Evolutionary conservation across 2,888 invertebrate genomes (phyloP).

Genomic region (Pilophorus perplexus): DNA sequence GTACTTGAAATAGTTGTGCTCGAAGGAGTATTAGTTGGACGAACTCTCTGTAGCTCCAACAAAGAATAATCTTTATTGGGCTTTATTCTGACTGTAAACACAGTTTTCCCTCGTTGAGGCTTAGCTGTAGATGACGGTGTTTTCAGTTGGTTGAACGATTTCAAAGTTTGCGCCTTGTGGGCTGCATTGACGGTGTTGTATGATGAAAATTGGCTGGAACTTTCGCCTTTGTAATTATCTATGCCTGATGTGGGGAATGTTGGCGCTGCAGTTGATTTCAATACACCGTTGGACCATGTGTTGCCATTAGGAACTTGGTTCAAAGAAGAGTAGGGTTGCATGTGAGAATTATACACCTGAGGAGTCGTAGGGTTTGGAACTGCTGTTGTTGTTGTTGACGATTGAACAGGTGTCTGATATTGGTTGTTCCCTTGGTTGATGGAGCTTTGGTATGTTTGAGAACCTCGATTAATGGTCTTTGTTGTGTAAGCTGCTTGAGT

Average conservation of each 20-base stretch:
- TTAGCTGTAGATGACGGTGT: conserved; percentile 10
- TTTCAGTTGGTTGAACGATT: conserved; percentile 21
- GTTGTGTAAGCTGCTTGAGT: not conserved
- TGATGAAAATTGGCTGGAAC: not conserved
- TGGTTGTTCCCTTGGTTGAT: not conserved
- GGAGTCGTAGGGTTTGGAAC: conserved; percentile 2
- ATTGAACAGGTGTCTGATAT: not conserved
- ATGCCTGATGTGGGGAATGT: not conserved
- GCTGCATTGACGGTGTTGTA: not conserved
- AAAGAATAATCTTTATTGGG: conserved; percentile 46
- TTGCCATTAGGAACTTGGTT: not conserved
- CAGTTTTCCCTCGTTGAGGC: conserved; percentile 40
- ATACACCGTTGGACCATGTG: not conserved
- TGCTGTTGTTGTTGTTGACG: not conserved
- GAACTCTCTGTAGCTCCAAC: conserved; percentile 46
- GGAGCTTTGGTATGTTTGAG: conserved; percentile 16
- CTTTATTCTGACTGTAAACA: conserved; percentile 47
- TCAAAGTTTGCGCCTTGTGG: not conserved
- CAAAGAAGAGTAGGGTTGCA: conserved; percentile 28
- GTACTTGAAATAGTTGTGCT: not conserved
- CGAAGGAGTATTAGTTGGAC: not conserved
- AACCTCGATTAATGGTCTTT: not conserved
- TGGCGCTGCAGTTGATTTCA: conserved; percentile 1
- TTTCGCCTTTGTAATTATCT: conserved; percentile 11
- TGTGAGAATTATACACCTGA: conserved; percentile 28